These are phyloP conservation scores for Trachelipus rathkii DNA, from an alignment of 1,140 invertebrate genomes.

Conservation along the genomic window DNA sequence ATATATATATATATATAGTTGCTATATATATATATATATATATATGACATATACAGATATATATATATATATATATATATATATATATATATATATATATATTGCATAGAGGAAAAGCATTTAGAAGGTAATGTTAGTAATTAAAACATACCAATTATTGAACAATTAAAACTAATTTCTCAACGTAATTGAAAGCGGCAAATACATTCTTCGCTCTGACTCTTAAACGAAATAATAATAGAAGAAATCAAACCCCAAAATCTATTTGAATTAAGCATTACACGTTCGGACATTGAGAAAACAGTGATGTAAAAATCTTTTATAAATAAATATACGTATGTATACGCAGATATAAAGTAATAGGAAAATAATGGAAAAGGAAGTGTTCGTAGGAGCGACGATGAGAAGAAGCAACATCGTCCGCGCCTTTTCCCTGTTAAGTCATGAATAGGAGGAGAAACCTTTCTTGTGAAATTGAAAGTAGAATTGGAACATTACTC, in stretches of 20 bases:
- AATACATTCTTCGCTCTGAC: not conserved
- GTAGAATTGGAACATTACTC: slow-evolving; percentile 9
- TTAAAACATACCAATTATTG: not conserved
- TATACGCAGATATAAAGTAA: not conserved
- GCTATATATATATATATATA: not conserved
- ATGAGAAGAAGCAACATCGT: not conserved
- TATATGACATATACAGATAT: not conserved
- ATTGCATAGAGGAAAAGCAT: not conserved
- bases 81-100: slow-evolving; percentile 8
- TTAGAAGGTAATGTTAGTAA: not conserved
- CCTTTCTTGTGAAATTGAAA: slow-evolving; percentile 13
- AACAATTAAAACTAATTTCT: too few species aligned
- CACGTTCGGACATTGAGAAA: not conserved
- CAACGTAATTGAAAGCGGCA: not conserved
- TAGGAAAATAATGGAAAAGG: not conserved
- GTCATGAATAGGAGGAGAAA: slow-evolving; percentile 1
- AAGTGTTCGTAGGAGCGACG: not conserved
- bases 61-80: not conserved
- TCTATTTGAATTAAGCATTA: not conserved
- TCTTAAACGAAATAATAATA: not conserved
- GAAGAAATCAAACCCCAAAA: not conserved
- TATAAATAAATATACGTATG: not conserved
- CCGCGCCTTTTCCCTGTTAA: not conserved
- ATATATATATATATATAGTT: not conserved
- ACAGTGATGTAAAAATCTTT: not conserved